These are phyloP conservation scores for Apotomis turbidana DNA, from an alignment of 2,888 invertebrate genomes.

Conservation along the genomic window DNA sequence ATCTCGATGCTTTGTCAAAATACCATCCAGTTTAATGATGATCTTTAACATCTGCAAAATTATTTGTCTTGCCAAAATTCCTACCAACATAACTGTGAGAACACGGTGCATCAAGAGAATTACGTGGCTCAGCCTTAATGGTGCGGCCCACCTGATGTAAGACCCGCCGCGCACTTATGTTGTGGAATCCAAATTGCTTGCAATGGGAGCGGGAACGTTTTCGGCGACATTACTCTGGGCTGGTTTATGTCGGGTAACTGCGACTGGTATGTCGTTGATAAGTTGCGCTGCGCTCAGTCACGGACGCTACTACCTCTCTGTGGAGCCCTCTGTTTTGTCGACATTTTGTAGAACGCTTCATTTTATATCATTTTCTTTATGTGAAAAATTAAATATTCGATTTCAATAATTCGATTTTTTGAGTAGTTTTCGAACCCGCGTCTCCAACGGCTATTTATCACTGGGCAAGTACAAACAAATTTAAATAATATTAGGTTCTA, in stretches of 20 bases:
- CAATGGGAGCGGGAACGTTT: conserved; percentile 31
- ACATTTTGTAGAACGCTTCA: too few relatives aligned
- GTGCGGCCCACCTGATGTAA: conserved; percentile 38
- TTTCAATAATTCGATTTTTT: too few relatives aligned
- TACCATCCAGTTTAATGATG: too few relatives aligned
- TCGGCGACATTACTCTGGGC: conserved; percentile 40
- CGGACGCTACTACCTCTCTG: neutral
- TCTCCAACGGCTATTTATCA: too few relatives aligned
- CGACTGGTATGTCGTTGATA: conserved; percentile 38
- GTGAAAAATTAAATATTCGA: too few relatives aligned
- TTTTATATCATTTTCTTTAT: too few relatives aligned
- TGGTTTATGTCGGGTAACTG: conserved; percentile 37
- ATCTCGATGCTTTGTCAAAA: too few relatives aligned
- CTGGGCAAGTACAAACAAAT: too few relatives aligned
- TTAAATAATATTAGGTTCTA: too few relatives aligned
- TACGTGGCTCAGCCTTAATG: conserved; percentile 36
- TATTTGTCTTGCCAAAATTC: conserved; percentile 25
- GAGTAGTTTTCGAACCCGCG: too few relatives aligned
- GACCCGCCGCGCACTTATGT: conserved; percentile 25
- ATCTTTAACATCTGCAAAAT: neutral
- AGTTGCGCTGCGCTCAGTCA: conserved; percentile 22
- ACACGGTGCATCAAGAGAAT: conserved; percentile 32
- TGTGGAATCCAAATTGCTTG: conserved; percentile 40
- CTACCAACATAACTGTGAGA: conserved; percentile 15
- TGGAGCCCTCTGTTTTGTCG: neutral